Evolutionary conservation across 2,113 vertebrate genomes (phyloP).

Genomic region (Austrofundulus limnaeus): DNA sequence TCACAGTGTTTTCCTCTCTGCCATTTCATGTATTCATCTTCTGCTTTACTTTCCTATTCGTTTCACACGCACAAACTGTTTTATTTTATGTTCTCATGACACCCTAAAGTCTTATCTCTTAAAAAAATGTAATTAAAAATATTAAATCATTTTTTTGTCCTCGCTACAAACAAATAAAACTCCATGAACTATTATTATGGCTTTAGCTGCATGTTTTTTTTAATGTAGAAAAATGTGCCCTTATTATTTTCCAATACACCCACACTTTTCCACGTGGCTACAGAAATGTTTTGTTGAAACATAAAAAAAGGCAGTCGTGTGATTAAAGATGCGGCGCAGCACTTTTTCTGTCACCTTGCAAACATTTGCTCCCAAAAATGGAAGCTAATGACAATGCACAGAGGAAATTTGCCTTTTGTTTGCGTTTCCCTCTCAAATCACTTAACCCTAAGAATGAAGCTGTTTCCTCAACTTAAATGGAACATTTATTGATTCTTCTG

Average conservation of each 20-base stretch:
- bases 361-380: constrained; percentile 45
- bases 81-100: not conserved
- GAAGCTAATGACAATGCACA: constrained; percentile 13
- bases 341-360: constrained; percentile 46
- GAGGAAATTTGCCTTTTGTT: not conserved
- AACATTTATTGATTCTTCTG: constrained; percentile 13
- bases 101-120: not conserved
- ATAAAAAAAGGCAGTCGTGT: constrained; percentile 16
- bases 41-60: not conserved
- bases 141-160: not conserved
- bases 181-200: not conserved
- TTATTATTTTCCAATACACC: constrained; percentile 18
- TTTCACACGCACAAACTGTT: not conserved
- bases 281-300: constrained; percentile 42
- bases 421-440: constrained; percentile 6
- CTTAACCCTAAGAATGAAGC: not conserved
- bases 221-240: constrained; percentile 28
- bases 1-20: constrained; percentile 9
- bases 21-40: not conserved
- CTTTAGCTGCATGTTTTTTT: constrained; percentile 29
- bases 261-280: constrained; percentile 37
- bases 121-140: not conserved
- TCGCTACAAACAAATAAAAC: too few species aligned
- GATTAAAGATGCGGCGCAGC: constrained; percentile 52
- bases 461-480: constrained; percentile 1